Base-by-base conservation (phyloP, 2,113 vertebrate species). In the Emberiza fucata region DNA sequence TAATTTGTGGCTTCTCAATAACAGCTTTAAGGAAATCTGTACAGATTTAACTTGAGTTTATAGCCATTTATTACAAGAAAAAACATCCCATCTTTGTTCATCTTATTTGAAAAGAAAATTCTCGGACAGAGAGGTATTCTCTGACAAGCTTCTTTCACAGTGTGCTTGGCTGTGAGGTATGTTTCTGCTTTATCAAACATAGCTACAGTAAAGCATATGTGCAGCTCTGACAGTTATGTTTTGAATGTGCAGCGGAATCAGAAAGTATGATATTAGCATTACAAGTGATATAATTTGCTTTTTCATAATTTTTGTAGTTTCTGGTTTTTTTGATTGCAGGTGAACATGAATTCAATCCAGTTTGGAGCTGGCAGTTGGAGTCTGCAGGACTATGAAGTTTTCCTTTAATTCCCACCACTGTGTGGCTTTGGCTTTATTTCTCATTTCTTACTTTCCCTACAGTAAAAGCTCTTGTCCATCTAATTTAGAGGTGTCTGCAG, bases 1-100 rank as follows among this genome's bases (percentile, higher is more conserved):
- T 95, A 81, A 90, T 97, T 97, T 90, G 72, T 94, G 19, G 8
- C 82, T 92, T 94, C 33, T 85, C 71, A 83, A 17, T 91, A 90
- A 81, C n/a, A 94, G 57, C 61, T 93, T 72, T 91, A 94, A 93
- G 80, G 28, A 88, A 94, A 94, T 57, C 66, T 79, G 66, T 23
- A 31, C 8, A 59, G 35, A 88, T 35, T 37, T 81, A 77, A 33
- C 57, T 88, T 87, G 11, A 88, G 23, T 16, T 95, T 86, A 73
- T 71, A 76, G 35, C 10, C 61, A 71, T 96, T 77, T 85, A 70
- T 86, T 81, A 48, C 12, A 24, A 80, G 48, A 65, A n/a, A 66
- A 21, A 6, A 0, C 7, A 22, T 22, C 33, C 14, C 5, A 6
- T 60, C 21, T 75, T 90, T 53, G 29, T 88, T 48, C n/a, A 51